Evolutionary conservation across 2,888 invertebrate genomes (phyloP), one percentile per base, ranked within the genome.

Genomic region (Drosophila stalkeri): DNA sequence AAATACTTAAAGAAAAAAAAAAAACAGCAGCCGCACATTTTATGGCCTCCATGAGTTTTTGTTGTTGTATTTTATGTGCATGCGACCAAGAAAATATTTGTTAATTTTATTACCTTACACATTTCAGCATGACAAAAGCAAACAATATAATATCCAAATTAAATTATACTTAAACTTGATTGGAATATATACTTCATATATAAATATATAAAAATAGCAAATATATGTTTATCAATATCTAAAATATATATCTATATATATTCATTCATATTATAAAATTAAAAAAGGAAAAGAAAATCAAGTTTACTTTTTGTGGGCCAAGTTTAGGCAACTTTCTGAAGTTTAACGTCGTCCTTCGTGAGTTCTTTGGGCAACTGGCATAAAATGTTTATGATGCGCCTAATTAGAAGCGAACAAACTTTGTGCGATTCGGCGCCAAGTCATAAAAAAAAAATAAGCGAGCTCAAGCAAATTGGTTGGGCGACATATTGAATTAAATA

Each of bases 401-500:
- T 84, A 84, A 84, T 84, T 84, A 88, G 89, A 72, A 81, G 62
- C 44, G 54, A 56, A 67, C 16, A 54, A 75, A 71, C 37, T 63
- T 68, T 63, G 43, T 27, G 18, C 9, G 44, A 63, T 31, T 52
- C 69, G 49, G n/a, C 54, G 62, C 31, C 47, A 68, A 67, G 46
- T 54, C 80, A 61, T 80, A 78, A 80, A 80, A 78, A 67, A 67
- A 74, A 61, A 80, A 80, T 60, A 65, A 72, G 60, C 46, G 59
- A 64, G 66, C 71, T 55, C 51, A 55, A 43, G 56, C 56, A 74
- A 84, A 83, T 89, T 89, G 72, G 70, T 73, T 54, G 72, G 67
- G 71, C 81, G 68, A 75, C 89, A 85, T 81, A 85, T 85, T 85
- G 89, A 85, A 85, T 89, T 89, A 89, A 85, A 85, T 85, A 85